Conservation (phyloP, 2,797 vertebrate genomes). For the Podargus strigoides region DNA sequence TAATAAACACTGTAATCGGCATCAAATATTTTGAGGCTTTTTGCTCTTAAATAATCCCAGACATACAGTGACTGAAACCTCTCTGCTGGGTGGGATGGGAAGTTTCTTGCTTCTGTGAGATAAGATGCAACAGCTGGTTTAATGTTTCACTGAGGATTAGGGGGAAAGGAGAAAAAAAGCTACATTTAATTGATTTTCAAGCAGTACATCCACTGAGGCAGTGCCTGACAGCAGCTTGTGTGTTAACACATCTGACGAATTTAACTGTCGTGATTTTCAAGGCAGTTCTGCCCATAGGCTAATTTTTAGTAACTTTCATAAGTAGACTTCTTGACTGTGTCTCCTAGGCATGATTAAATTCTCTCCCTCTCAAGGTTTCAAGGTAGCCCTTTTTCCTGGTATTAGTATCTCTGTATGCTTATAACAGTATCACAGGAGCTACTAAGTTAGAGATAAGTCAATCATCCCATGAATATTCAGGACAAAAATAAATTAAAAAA, state of each 20-base stretch:
- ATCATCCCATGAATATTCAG: not conserved
- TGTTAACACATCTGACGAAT: not conserved
- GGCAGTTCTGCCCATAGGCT: not conserved
- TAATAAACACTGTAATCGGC: not conserved
- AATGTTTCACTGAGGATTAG: not conserved
- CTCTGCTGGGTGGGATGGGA: fast-evolving
- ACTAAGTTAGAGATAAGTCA: not conserved
- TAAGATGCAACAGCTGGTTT: not conserved
- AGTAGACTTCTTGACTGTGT: not conserved
- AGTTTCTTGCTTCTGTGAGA: not conserved
- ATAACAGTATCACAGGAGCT: not conserved
- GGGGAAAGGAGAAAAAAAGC: not conserved
- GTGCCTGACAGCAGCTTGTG: not conserved
- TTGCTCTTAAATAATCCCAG: not conserved
- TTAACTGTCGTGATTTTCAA: not conserved
- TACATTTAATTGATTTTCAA: not conserved
- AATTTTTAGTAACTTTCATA: not conserved
- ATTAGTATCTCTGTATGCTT: not conserved
- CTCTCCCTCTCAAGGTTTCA: not conserved
- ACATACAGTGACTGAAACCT: not conserved
- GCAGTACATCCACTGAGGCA: not conserved
- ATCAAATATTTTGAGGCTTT: not conserved
- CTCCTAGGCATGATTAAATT: not conserved
- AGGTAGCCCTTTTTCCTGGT: not conserved
- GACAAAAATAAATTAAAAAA: not conserved